Evolutionary conservation across 2,888 invertebrate species (phyloP).

Genomic region (Sepioteuthis lessoniana): DNA sequence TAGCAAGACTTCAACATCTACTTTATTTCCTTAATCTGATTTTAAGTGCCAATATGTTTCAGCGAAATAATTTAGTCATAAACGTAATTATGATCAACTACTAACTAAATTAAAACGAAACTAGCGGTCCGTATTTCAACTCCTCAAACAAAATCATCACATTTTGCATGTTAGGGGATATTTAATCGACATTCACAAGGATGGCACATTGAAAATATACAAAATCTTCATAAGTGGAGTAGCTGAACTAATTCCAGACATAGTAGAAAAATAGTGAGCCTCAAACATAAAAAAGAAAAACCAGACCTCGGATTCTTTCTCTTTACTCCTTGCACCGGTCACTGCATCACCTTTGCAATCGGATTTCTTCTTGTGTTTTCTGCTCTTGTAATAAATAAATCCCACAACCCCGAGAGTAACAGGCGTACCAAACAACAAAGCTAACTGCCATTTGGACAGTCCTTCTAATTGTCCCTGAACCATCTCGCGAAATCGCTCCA

Average conservation of each 20-base stretch:
- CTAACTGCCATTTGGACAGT: constrained; percentile 86
- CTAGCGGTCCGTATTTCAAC: neutral
- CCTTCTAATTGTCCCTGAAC: constrained; percentile 55
- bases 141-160: neutral
- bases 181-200: neutral
- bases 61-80: neutral
- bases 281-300: neutral
- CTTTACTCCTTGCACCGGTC: neutral
- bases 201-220: neutral
- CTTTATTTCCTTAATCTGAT: neutral
- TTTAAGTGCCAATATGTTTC: neutral
- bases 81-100: neutral
- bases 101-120: neutral
- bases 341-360: neutral
- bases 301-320: neutral
- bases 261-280: neutral
- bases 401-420: constrained; percentile 86
- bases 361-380: constrained; percentile 42
- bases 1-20: neutral
- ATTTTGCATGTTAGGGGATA: neutral
- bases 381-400: constrained; percentile 81
- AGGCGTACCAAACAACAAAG: constrained; percentile 87
- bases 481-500: neutral
- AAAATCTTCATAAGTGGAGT: neutral
- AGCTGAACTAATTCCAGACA: neutral